Evolutionary conservation across 1,140 invertebrate species (phyloP).

Genomic region (Lepidurus arcticus): DNA sequence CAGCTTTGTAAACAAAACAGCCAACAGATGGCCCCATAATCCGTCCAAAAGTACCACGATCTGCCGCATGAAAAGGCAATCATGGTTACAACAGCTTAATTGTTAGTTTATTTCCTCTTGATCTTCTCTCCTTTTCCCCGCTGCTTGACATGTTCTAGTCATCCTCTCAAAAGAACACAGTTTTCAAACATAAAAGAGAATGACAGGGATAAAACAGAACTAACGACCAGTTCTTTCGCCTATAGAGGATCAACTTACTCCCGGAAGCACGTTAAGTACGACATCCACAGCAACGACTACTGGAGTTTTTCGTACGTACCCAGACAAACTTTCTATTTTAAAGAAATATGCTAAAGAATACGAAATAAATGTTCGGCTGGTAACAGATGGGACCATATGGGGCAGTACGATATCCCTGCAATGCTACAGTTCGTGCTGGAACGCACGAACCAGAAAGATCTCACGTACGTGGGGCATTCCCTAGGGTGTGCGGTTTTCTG

Average conservation of each 20-base stretch:
- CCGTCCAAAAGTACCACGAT: not conserved
- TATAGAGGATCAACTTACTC: slow-evolving; percentile 59
- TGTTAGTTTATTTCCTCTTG: too few relatives aligned
- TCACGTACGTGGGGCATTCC: slow-evolving; percentile 65
- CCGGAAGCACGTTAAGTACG: slow-evolving; percentile 48
- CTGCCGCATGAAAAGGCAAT: slow-evolving; percentile 46
- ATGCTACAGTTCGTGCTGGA: slow-evolving; percentile 52
- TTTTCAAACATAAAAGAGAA: not conserved
- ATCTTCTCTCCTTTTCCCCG: too few relatives aligned
- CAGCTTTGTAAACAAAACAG: too few relatives aligned
- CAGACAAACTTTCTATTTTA: not conserved
- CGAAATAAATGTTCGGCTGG: not conserved
- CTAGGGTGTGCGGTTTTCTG: slow-evolving; percentile 61
- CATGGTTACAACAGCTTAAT: too few relatives aligned
- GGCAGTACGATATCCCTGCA: slow-evolving; percentile 51
- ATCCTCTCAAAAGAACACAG: too few relatives aligned
- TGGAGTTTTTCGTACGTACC: slow-evolving; percentile 61
- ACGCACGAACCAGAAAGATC: slow-evolving; percentile 48
- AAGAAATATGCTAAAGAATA: not conserved
- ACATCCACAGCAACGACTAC: slow-evolving; percentile 54
- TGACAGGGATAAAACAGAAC: not conserved
- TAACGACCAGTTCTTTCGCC: not conserved
- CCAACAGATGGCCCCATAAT: too few relatives aligned
- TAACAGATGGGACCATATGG: slow-evolving; percentile 60
- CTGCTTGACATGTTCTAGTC: too few relatives aligned